Evolutionary conservation across 2,888 invertebrate species (phyloP), one percentile per base, ranked within the genome.

Genomic region (Pseudococcus jackbeardsleyi): DNA sequence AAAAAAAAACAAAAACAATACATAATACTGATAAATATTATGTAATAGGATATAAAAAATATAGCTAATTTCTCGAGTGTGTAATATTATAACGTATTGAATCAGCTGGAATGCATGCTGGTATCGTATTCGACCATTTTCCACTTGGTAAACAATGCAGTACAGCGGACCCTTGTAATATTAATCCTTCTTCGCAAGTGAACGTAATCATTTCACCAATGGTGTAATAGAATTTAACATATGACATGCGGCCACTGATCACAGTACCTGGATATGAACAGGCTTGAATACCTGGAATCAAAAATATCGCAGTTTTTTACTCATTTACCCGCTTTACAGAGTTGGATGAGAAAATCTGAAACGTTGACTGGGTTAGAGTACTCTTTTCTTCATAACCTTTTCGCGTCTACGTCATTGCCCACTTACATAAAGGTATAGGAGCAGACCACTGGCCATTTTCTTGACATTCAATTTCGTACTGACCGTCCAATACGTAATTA

Each of bases 221-320:
- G 91, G 95, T 95, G 92, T 97, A 97, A 92, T 96, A 96, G 92
- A 96, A 97, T 92, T 96, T 96, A 19, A 96, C 96, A 0, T 95
- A 94, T 0, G 96, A 96, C 95, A 96, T 96, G 77, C 95, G 93
- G 0, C 96, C 96, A 86, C 96, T 96, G 90, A 96, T 96, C 50
- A 96, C 96, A 33, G 96, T 96, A 48, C 96, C 96, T 0, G 96
- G 96, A 91, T 96, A 97, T 0, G 96, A 96, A 91, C 96, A 97
- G 0, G 96, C 96, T 92, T 95, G 94, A 46, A 95, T 94, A 92
- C 94, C 95, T 94, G 90, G 4, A 90, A 33, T 33, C 26, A 33
- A 33, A 33, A 33, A 33, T 33, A 33, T 33, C 26, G 26, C 50
- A 50, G 4, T 50, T 50, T 50, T 17, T 17, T 33, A 33, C 26